These are phyloP conservation scores for Linepithema humile DNA, from an alignment of 1,140 invertebrate species.

Conservation along the genomic window DNA sequence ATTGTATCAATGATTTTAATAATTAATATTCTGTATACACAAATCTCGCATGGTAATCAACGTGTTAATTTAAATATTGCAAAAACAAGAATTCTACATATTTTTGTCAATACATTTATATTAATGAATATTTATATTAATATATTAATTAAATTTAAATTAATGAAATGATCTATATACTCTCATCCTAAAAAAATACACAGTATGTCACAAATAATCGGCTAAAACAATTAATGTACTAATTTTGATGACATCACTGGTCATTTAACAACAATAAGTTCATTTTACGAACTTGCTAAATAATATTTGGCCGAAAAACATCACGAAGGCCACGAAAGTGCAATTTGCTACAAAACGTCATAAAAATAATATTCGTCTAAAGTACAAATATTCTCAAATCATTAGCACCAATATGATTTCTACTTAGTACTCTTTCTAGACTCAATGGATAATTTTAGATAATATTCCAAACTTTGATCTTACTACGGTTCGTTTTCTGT, in stretches of 20 bases:
- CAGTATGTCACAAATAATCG: background rate
- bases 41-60: too few relatives aligned
- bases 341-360: conserved; percentile 37
- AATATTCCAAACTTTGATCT: conserved; percentile 65
- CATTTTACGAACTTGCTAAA: conserved; percentile 6
- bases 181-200: background rate
- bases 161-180: conserved; percentile 3
- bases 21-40: too few relatives aligned
- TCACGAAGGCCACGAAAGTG: conserved; percentile 13
- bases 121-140: too few relatives aligned
- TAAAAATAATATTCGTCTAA: conserved; percentile 39
- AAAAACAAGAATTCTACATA: background rate
- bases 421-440: conserved; percentile 18
- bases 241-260: background rate
- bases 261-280: conserved; percentile 12
- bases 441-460: conserved; percentile 6
- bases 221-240: background rate
- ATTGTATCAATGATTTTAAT: too few relatives aligned
- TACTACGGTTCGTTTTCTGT: conserved; percentile 71
- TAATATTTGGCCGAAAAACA: background rate
- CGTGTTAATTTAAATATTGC: too few relatives aligned
- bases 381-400: conserved; percentile 23
- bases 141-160: too few relatives aligned
- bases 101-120: background rate
- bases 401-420: background rate